Base-by-base conservation (phyloP, 2,888 invertebrate genomes). In the Adelognathus sp. region DNA sequence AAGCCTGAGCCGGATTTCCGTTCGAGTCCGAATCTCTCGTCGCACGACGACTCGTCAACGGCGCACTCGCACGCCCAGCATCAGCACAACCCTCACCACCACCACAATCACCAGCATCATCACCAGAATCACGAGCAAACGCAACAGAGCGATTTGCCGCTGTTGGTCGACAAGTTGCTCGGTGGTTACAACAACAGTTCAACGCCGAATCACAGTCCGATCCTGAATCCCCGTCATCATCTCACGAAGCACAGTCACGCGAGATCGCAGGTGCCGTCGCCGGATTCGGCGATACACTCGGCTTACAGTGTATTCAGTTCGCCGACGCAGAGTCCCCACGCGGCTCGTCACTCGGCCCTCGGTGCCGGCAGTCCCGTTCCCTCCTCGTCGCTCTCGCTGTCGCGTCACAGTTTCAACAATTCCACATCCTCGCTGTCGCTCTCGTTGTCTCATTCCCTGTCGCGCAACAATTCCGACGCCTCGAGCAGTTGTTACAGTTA, bases 401-500 rank as follows among this genome's bases (percentile, higher is more conserved):
- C 91, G 0, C 88, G 91, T 33, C 90, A 91, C 76, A 91, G 91
- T 76, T 91, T 91, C 84, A 91, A 91, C 84, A 91, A 91, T 79
- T 91, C 91, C 6, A 90, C 90, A 0, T 92, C 92, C 1, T 92
- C 92, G 6, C 88, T 92, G 76, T 92, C 92, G 16, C 88, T 92
- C n/a, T 92, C 92, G 1, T 94, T 96, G 86, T 97, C 97, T 66
- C 97, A 97, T 41, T 97, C 96, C 9, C 92, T 97, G 79, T 97
- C 97, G 69, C 94, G 97, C 76, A 97, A 97, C 92, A 97, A 97
- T 92, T 97, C 97, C 86, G 97, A 97, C 90, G 97, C 97, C 1
- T 97, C 97, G 77, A 97, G 97, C 85, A 97, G 97, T 83, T 97
- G 97, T 89, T 97, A 97, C 92, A 96, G 96, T 36, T 96, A 96